Evolutionary conservation across 2,888 invertebrate genomes (phyloP).

Genomic region (Bedellia somnulentella): DNA sequence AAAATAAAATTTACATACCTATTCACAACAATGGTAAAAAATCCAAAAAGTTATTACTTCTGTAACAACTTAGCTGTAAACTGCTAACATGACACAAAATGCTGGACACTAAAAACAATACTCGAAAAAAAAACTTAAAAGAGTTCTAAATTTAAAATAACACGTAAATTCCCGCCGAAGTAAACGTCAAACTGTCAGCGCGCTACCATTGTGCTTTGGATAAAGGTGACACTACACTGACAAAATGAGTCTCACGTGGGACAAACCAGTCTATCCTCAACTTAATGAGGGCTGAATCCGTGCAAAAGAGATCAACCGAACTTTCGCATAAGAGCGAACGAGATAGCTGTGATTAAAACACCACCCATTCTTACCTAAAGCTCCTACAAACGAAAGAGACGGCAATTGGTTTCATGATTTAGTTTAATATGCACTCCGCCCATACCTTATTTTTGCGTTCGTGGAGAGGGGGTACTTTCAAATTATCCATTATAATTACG

Average conservation of each 20-base stretch:
- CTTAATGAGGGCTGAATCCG: slow-evolving; percentile 33
- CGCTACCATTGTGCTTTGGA: slow-evolving; percentile 46
- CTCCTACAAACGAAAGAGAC: slow-evolving; percentile 53
- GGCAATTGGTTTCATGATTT: slow-evolving; percentile 26
- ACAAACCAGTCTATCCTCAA: slow-evolving; percentile 21
- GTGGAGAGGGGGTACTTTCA: slow-evolving; percentile 56
- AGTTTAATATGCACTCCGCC: slow-evolving; percentile 40
- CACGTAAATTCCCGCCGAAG: slow-evolving; percentile 48
- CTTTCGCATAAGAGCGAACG: slow-evolving; percentile 22
- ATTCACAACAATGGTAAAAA: slow-evolving; percentile 26
- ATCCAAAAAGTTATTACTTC: slow-evolving; percentile 51
- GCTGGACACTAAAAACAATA: no score
- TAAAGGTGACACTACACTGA: slow-evolving; percentile 56
- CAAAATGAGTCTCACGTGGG: slow-evolving; percentile 57
- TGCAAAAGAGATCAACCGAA: slow-evolving; percentile 32
- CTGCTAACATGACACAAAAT: slow-evolving; percentile 37
- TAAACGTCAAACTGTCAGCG: slow-evolving; percentile 52
- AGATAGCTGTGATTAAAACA: no score
- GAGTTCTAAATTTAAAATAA: slow-evolving; percentile 15
- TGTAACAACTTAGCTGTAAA: slow-evolving; percentile 49
- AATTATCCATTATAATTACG: slow-evolving; percentile 60
- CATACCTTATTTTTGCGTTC: slow-evolving; percentile 40
- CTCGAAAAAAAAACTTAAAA: no score
- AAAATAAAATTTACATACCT: slow-evolving; percentile 35
- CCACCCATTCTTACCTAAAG: no score